Base-by-base conservation (phyloP, 2,888 invertebrate species). In the Chymomyza procnemis region DNA sequence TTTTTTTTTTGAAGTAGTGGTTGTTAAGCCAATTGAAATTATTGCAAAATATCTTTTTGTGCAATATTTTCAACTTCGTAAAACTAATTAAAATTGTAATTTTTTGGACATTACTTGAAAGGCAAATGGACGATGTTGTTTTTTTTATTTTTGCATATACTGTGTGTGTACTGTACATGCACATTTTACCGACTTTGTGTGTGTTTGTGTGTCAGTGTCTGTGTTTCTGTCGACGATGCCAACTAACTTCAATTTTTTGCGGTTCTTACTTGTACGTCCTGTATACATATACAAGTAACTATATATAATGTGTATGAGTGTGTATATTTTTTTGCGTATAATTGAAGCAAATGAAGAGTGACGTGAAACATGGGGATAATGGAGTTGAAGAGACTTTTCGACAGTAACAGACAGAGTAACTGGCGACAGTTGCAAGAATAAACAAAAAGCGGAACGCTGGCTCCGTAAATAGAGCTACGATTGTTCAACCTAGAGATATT, bases 291-390 rank as follows among this genome's bases (percentile, higher is more conserved):
- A 6, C 5, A 1, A 6, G 6, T 6, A 26, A 6, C 26, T 26
- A 26, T 26, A 8, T 26, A 26, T 8, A 26, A 26, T 26, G 8
- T 26, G 52, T 52, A 21, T 52, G 19, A 26, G 55, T 55, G 4
- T 3, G 34, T 41, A 12, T 69, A 56, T 58, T 57, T 12, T 55
- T 47, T 54, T 66, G 67, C 73, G 73, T 74, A 73, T 88, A 87
- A 87, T 85, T 88, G 85, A 74, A 78, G 77, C 80, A 89, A 89
- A 88, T 89, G 73, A 89, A 85, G 88, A 89, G 76, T 88, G 88
- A 89, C 89, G 68, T 75, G 73, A 78, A 87, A 89, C 88, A 89
- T 64, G 70, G 34, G 78, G 72, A 79, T 85, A 88, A 88, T 87
- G 84, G 88, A 87, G 87, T 89, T 83, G 64, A 76, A 77, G 80